Evolutionary conservation across 2,888 invertebrate species (phyloP), one percentile per base, ranked within the genome.

Genomic region (Eilema sororculum): DNA sequence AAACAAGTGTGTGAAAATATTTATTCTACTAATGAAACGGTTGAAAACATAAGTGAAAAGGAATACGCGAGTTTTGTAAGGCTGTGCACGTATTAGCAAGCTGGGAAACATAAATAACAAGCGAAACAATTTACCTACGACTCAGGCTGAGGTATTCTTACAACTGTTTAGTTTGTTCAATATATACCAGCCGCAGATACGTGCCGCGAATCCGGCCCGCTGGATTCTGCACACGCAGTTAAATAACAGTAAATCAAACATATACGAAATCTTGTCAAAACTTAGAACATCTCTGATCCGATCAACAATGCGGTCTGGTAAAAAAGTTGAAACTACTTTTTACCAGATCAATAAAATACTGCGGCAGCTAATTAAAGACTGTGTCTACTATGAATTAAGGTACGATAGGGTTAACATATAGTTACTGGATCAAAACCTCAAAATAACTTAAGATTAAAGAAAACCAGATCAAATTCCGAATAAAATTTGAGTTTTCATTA

Each of bases 111-210:
- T 94, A 94, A 94, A 94, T 92, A 94, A 93, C 91, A 86, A 86
- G 88, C 89, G 87, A 93, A 94, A 93, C 93, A 94, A 93, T 94
- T 93, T 94, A 94, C 94, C 93, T 93, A 93, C 93, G 84, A 88
- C 84, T 85, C 81, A 78, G 88, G 86, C 89, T 90, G 90, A 92
- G 93, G 91, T 92, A 93, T 93, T 94, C 93, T 94, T 93, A 93
- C 93, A 93, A 89, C 92, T 91, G 94, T 94, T 93, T 92, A 93
- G 93, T 93, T 93, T 91, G 93, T 92, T 93, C 92, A 91, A 93
- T 93, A 93, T 90, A 92, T 89, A 92, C 93, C 90, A 89, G 85
- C 84, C 84, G 81, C 79, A 75, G 82, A 79, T 86, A 93, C 93
- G 94, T 94, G 94, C 87, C 82, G 74, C 79, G 94, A 93, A 94